phyloP scores from a whole-genome alignment of 2,797 vertebrate genomes.

The Parambassis ranga region DNA sequence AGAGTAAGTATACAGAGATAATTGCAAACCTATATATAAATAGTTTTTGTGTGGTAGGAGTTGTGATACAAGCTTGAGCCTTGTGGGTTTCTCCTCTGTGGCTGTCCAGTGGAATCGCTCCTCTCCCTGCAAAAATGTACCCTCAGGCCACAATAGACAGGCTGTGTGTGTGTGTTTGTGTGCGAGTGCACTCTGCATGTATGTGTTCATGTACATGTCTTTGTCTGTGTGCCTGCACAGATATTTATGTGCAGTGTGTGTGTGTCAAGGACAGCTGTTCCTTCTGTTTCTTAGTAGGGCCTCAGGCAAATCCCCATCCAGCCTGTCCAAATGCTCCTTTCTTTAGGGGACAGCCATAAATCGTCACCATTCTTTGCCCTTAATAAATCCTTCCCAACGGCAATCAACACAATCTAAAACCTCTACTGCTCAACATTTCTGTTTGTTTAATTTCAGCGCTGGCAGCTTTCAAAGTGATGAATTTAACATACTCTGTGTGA shows the following conservation, averaged over 20 bases:
- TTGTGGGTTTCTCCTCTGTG: neutral
- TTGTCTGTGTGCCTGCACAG: conserved; percentile 21
- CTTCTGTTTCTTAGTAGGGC: conserved; percentile 54
- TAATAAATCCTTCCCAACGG: conserved; percentile 53
- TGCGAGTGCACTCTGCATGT: neutral
- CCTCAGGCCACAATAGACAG: conserved; percentile 32
- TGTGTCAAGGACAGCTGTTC: conserved; percentile 71
- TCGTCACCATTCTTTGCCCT: conserved; percentile 27
- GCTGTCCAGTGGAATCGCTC: conserved; percentile 7
- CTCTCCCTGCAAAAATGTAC: conserved; percentile 17
- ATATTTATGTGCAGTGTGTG: conserved; percentile 34
- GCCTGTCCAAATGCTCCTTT: conserved; percentile 50
- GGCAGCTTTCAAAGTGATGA: conserved; percentile 5
- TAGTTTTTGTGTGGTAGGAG: too few relatives aligned
- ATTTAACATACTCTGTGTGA: neutral
- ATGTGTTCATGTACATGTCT: neutral
- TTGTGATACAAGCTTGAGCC: neutral
- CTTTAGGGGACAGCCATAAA: conserved; percentile 45
- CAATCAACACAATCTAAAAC: conserved; percentile 27
- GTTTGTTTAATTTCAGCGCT: conserved; percentile 42
- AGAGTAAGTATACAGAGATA: too few relatives aligned
- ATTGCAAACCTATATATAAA: too few relatives aligned
- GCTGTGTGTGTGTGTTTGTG: neutral
- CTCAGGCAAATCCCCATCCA: conserved; percentile 43
- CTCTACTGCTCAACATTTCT: conserved; percentile 7